Percentiles rank a stretch among this genome's conserved stretches.
Conservation (phyloP, 2,113 vertebrate species). For the Echinops telfairi region DNA sequence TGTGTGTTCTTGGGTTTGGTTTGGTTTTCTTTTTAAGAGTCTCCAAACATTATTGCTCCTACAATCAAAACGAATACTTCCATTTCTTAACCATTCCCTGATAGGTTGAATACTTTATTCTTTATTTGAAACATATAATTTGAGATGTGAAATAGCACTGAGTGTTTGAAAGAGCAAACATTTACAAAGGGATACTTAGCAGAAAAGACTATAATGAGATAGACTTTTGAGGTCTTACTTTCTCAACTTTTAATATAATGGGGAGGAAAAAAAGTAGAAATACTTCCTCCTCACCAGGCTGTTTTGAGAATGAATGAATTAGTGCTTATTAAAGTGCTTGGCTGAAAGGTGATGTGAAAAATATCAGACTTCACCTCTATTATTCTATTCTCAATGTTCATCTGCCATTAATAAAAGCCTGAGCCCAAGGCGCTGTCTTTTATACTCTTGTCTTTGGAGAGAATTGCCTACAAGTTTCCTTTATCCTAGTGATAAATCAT, state of each 20-base stretch:
- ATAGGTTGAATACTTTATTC: constrained; percentile 4
- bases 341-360: constrained; percentile 63
- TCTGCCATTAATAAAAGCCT: constrained; percentile 62
- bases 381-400: constrained; percentile 62
- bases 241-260: constrained; percentile 8
- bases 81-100: constrained; percentile 51
- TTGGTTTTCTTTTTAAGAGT: not conserved
- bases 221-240: not conserved
- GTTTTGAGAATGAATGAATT: constrained; percentile 63
- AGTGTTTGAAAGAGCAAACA: not conserved
- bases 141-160: not conserved
- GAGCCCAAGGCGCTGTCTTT: constrained; percentile 66
- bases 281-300: constrained; percentile 23
- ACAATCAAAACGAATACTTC: constrained; percentile 64
- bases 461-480: constrained; percentile 61
- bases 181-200: constrained; percentile 50
- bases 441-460: constrained; percentile 74
- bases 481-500: constrained; percentile 71
- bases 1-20: too few species aligned
- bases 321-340: constrained; percentile 61
- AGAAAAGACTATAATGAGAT: not conserved
- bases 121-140: constrained; percentile 57
- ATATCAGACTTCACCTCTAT: constrained; percentile 54
- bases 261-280: constrained; percentile 9
- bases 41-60: constrained; percentile 30